phyloP scores from a whole-genome alignment of 2,113 vertebrate species.

The Eolophus roseicapilla region DNA sequence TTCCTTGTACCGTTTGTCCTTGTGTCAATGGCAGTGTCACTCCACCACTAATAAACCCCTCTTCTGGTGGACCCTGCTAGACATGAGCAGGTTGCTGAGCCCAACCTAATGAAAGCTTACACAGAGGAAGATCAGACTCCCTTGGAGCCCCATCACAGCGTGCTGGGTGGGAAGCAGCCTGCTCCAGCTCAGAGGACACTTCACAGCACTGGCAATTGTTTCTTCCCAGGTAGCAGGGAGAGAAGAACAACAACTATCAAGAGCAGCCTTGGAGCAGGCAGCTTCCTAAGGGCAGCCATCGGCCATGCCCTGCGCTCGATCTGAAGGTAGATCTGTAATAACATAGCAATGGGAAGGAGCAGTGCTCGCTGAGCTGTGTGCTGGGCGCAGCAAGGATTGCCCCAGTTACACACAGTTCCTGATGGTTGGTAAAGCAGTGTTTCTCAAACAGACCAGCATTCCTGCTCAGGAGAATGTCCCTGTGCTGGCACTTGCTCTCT shows the following conservation, averaged over 20 bases:
- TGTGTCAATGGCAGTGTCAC: not conserved
- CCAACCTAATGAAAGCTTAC: not conserved
- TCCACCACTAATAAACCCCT: not conserved
- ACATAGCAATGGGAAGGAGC: not conserved
- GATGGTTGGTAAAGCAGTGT: not conserved
- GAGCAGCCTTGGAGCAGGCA: not conserved
- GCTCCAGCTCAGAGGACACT: not conserved
- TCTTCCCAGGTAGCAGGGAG: not conserved
- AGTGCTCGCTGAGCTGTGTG: not conserved
- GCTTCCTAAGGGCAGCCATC: not conserved
- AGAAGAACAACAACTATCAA: not conserved
- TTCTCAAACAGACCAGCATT: not conserved
- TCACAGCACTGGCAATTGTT: not conserved
- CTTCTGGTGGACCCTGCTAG: not conserved
- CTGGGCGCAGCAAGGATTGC: not conserved
- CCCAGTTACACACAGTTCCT: not conserved
- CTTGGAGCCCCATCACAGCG: not conserved
- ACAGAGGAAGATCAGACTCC: not conserved
- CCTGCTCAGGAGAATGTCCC: not conserved
- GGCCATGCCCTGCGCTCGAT: not conserved
- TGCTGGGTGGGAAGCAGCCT: not conserved
- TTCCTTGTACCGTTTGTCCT: not conserved
- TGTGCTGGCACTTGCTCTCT: not conserved
- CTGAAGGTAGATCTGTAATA: not conserved
- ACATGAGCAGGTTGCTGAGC: not conserved